Percentiles rank a stretch among this genome's conserved stretches.
Conservation (phyloP, 1,140 invertebrate species). For the Drosophila albomicans region DNA sequence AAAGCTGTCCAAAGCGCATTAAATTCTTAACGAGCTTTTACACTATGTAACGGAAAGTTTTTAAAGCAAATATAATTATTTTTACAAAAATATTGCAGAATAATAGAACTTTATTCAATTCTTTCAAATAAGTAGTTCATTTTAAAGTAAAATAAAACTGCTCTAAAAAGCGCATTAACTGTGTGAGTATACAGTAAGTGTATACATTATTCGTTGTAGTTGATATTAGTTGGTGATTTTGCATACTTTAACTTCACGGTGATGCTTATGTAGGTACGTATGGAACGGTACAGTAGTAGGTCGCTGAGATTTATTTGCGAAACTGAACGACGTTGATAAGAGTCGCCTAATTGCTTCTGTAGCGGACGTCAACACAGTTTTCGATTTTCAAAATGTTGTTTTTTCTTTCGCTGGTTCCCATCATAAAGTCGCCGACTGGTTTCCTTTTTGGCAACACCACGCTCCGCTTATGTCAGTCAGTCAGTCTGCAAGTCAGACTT, state of each 20-base stretch:
- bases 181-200: constrained; percentile 4
- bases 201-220: constrained; percentile 13
- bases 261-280: constrained; percentile 13
- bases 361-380: constrained; percentile 72
- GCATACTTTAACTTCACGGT: constrained; percentile 36
- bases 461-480: constrained; percentile 69
- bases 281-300: constrained; percentile 52
- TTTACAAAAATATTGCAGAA: too few species aligned
- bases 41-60: too few species aligned
- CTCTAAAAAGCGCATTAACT: neutral
- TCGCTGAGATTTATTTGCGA: constrained; percentile 65
- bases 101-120: too few species aligned
- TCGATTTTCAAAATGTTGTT: constrained; percentile 66
- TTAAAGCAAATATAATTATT: too few species aligned
- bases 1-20: neutral
- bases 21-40: too few species aligned
- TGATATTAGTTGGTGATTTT: constrained; percentile 19
- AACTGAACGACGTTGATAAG: constrained; percentile 68
- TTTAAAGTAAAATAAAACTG: too few species aligned
- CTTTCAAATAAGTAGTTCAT: too few species aligned
- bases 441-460: constrained; percentile 75
- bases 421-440: constrained; percentile 77
- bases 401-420: constrained; percentile 63
- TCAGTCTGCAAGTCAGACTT: constrained; percentile 10
- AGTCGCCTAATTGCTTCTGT: constrained; percentile 70